These are phyloP conservation scores for Hesperia comma DNA, from an alignment of 2,888 invertebrate species.

Conservation along the genomic window DNA sequence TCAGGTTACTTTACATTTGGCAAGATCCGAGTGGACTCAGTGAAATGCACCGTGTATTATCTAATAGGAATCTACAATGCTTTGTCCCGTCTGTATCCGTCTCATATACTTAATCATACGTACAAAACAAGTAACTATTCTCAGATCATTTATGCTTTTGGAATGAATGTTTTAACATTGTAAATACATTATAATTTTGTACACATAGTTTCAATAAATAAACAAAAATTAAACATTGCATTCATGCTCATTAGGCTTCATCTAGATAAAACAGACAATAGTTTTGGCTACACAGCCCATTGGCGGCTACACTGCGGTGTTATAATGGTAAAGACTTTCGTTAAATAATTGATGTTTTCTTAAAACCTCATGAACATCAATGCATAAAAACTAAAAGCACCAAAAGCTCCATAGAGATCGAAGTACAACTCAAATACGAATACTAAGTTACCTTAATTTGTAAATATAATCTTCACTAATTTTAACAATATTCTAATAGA, in stretches of 20 bases:
- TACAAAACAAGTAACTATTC: slow-evolving; percentile 37
- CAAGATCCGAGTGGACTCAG: slow-evolving; percentile 39
- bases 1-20: slow-evolving; percentile 39
- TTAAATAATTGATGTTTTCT: not conserved
- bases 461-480: slow-evolving; percentile 8
- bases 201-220: slow-evolving; percentile 23
- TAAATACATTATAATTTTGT: slow-evolving; percentile 16
- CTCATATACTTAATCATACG: slow-evolving; percentile 27
- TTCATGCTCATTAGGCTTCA: slow-evolving; percentile 7
- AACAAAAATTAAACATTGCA: slow-evolving; percentile 8
- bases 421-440: slow-evolving; percentile 23
- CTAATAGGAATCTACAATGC: slow-evolving; percentile 61
- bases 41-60: slow-evolving; percentile 53
- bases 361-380: slow-evolving; percentile 1
- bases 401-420: slow-evolving; percentile 24
- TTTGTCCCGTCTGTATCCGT: slow-evolving; percentile 13
- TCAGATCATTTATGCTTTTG: slow-evolving; percentile 31
- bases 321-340: too few relatives aligned
- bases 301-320: not conserved
- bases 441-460: slow-evolving; percentile 14
- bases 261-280: not conserved
- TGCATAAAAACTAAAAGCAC: slow-evolving; percentile 24
- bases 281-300: not conserved
- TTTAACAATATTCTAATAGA: slow-evolving; percentile 15
- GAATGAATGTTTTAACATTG: slow-evolving; percentile 27